A percentile compares a stretch with the other conserved stretches of the same genome.
These are phyloP conservation scores for Tamias sibiricus DNA, from an alignment of 2,113 vertebrate genomes.

Conservation along the genomic window DNA sequence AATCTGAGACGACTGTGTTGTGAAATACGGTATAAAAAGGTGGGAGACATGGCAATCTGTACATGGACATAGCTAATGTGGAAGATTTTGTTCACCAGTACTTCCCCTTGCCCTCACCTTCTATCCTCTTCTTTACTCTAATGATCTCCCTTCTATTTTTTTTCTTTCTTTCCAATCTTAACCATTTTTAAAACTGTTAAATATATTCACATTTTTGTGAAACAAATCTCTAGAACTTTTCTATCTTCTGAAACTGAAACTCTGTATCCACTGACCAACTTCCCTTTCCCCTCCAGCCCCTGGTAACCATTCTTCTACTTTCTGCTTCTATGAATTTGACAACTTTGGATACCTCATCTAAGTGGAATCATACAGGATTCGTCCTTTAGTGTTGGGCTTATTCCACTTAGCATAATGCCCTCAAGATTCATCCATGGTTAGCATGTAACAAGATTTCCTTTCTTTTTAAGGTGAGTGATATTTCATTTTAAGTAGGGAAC, in stretches of 20 bases:
- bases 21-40: too few relatives aligned
- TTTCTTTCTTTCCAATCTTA: not conserved
- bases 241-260: not conserved
- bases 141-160: too few relatives aligned
- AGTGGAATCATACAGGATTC: too few relatives aligned
- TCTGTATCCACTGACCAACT: not conserved
- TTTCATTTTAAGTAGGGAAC: not conserved
- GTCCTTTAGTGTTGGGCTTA: not conserved
- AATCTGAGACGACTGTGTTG: too few relatives aligned
- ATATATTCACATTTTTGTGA: not conserved
- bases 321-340: not conserved
- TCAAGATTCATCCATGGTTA: too few relatives aligned
- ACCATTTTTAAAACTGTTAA: not conserved
- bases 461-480: not conserved
- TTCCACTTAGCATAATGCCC: not conserved
- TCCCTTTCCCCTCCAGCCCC: too few relatives aligned
- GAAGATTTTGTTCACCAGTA: too few relatives aligned
- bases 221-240: not conserved
- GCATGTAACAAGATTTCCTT: not conserved
- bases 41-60: too few relatives aligned
- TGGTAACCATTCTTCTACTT: not conserved
- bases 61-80: too few relatives aligned
- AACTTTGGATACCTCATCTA: too few relatives aligned
- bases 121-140: too few relatives aligned
- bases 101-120: too few relatives aligned